phyloP scores from a whole-genome alignment of 2,113 vertebrate species.

The Gallinago media region DNA sequence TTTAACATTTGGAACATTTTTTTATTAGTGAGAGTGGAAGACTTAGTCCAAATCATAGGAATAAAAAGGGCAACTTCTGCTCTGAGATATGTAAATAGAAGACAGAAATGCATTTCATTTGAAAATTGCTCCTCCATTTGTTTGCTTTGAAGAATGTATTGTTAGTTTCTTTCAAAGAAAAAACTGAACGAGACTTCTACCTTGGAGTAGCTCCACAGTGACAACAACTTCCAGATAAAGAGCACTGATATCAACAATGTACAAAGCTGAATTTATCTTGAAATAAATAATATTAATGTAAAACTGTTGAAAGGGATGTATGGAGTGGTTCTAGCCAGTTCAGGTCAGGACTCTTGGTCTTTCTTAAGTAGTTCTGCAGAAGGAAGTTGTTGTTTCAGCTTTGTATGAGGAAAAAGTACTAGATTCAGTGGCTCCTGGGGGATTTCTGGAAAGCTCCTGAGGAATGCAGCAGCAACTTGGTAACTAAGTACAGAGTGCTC shows the following conservation, averaged over 20 bases:
- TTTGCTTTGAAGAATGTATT: not conserved
- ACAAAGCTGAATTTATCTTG: not conserved
- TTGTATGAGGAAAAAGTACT: conserved; percentile 17
- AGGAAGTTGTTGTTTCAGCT: conserved; percentile 55
- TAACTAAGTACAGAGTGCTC: conserved; percentile 47
- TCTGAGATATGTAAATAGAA: not conserved
- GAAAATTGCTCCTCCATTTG: not conserved
- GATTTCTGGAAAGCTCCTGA: conserved; percentile 67
- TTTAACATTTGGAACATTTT: not conserved
- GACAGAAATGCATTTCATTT: not conserved
- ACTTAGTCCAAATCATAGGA: not conserved
- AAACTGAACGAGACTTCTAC: not conserved
- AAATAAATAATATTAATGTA: not conserved
- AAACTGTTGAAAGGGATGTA: not conserved
- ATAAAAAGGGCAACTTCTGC: not conserved
- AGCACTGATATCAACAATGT: not conserved
- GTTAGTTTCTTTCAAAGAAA: not conserved
- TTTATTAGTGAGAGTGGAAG: not conserved
- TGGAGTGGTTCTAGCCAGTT: not conserved
- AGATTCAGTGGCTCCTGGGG: conserved; percentile 35
- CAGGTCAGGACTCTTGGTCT: conserved; percentile 10
- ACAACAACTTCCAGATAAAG: not conserved
- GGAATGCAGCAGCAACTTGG: conserved; percentile 25
- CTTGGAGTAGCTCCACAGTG: not conserved
- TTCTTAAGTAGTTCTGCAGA: conserved; percentile 60